Evolutionary conservation across 2,113 vertebrate species (phyloP).

Genomic region (Pomatorhinus ruficollis): DNA sequence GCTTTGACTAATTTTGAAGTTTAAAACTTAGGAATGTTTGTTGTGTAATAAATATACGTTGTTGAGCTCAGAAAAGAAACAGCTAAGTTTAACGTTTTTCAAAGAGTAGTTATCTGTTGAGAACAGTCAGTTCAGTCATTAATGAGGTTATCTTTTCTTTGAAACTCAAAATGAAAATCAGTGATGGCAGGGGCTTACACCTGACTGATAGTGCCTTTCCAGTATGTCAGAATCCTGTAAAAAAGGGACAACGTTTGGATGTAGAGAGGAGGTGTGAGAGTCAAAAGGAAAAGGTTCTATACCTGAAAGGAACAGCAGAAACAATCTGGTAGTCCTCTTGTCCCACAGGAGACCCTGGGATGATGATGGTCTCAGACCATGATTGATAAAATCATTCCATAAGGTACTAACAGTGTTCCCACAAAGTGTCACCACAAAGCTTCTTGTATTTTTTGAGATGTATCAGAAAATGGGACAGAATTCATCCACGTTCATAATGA

Average conservation of each 20-base stretch:
- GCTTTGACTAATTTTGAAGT: background rate
- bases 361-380: background rate
- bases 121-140: background rate
- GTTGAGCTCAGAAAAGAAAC: background rate
- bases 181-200: background rate
- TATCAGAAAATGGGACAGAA: background rate
- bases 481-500: background rate
- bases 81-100: background rate
- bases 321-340: background rate
- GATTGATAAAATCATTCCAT: background rate
- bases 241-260: background rate
- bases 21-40: background rate
- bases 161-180: background rate
- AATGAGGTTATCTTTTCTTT: background rate
- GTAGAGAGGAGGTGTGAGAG: background rate
- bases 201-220: background rate
- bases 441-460: background rate
- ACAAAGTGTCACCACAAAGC: background rate
- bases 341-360: background rate
- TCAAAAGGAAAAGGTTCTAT: background rate
- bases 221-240: background rate
- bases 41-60: background rate
- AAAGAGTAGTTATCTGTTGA: background rate
- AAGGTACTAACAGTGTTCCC: background rate
- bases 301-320: background rate